phyloP scores from a whole-genome alignment of 2,113 vertebrate genomes.

The Ascaphus truei region DNA sequence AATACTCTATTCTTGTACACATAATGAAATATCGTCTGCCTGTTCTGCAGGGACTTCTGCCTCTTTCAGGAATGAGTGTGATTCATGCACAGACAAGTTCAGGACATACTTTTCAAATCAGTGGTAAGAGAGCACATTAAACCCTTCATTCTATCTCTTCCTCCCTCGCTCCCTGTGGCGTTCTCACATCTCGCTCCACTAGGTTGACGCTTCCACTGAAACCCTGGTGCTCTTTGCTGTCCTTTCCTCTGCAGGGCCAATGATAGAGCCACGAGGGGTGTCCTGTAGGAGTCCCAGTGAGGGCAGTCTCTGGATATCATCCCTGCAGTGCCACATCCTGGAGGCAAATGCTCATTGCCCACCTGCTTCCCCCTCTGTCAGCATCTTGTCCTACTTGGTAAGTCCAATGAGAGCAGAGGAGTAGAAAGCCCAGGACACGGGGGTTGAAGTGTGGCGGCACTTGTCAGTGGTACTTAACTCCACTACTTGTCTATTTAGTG shows the following conservation, averaged over 20 bases:
- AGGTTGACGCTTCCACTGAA: too few species aligned
- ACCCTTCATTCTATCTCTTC: too few species aligned
- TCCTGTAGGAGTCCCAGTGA: conserved; percentile 58
- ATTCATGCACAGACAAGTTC: conserved; percentile 39
- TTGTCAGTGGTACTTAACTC: too few species aligned
- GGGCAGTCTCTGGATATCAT: conserved; percentile 57
- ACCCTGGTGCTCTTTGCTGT: not conserved
- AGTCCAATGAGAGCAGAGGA: too few species aligned
- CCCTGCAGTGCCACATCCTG: conserved; percentile 57
- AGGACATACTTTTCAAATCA: conserved; percentile 67
- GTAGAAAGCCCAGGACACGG: too few species aligned
- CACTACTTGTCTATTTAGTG: too few species aligned
- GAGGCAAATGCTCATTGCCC: conserved; percentile 49
- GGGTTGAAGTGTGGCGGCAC: too few species aligned
- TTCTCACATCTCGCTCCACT: too few species aligned
- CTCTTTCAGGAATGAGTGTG: conserved; percentile 66
- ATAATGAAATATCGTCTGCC: not conserved
- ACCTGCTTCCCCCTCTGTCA: conserved; percentile 48
- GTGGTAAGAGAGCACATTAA: too few species aligned
- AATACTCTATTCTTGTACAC: not conserved
- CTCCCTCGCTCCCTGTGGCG: too few species aligned
- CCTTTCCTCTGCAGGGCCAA: conserved; percentile 52
- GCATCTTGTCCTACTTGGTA: conserved; percentile 67
- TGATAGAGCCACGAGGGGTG: conserved; percentile 68
- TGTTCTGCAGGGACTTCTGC: conserved; percentile 66